Evolutionary conservation across 2,113 vertebrate species (phyloP).

Genomic region (Piaya cayana): DNA sequence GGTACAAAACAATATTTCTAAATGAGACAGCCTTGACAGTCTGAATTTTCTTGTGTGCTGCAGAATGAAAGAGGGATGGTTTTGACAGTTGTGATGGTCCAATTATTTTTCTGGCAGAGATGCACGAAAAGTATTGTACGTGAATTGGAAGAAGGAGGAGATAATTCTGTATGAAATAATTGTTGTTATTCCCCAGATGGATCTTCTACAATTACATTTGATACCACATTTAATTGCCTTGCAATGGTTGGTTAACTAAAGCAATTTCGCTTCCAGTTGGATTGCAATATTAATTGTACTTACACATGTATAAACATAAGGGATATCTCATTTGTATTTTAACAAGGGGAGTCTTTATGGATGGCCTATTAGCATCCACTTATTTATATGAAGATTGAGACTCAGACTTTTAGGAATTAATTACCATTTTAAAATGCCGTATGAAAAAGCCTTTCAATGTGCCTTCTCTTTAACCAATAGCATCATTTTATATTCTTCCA

Average conservation of each 20-base stretch:
- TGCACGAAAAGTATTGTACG: not conserved
- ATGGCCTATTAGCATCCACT: conserved; percentile 59
- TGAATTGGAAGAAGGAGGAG: conserved; percentile 18
- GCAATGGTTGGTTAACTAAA: conserved; percentile 79
- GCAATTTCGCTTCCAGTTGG: conserved; percentile 74
- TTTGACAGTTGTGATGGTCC: conserved; percentile 43
- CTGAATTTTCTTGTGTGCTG: not conserved
- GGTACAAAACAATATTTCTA: conserved; percentile 56
- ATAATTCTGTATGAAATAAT: conserved; percentile 66
- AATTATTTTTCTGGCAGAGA: conserved; percentile 55
- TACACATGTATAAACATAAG: conserved; percentile 76
- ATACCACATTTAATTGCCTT: conserved; percentile 73
- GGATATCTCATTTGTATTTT: conserved; percentile 66
- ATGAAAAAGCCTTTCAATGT: not conserved
- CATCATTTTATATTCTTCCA: not conserved
- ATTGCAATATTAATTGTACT: conserved; percentile 74
- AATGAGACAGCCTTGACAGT: conserved; percentile 36
- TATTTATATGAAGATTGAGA: conserved; percentile 25
- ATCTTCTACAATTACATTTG: conserved; percentile 73
- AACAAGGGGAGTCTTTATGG: conserved; percentile 48
- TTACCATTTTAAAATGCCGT: conserved; percentile 26
- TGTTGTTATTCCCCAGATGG: conserved; percentile 67
- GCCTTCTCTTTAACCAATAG: not conserved
- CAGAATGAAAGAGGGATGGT: not conserved
- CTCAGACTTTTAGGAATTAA: conserved; percentile 36